Base-by-base conservation (phyloP, 2,113 vertebrate species). In the Irena cyanogastra region DNA sequence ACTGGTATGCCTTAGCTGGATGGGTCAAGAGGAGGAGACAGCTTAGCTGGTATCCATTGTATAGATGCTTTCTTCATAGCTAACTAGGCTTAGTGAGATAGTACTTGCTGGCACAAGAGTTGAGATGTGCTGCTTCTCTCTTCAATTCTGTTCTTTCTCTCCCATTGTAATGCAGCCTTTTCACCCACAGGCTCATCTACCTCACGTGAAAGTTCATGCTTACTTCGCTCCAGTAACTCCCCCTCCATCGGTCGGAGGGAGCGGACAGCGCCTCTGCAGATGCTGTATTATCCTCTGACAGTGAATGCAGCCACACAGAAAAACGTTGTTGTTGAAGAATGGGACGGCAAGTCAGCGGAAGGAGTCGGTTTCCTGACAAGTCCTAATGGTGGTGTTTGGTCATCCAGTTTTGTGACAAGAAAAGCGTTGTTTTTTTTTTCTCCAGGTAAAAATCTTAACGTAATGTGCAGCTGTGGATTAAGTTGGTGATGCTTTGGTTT, bases 221-320 rank as follows among this genome's bases (percentile, higher is more conserved):
- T 99, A 99, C 97, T 99, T 99, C 72, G 99, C 99, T 31, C 99
- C 99, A 3, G 98, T 99, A 54, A 99, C 99, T 10, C 99, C 99
- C 7, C 98, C 99, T 11, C 98, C 98, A 2, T 98, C 99, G 5
- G 98, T 99, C n/a, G 98, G 99, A 56, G 99, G 99, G 71, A 97
- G 98, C 4, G 98, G 98, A 53, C 99, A 98, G 92, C 98, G 98
- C 87, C 98, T 99, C 91, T 99, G 99, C 97, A 98, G 99, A 95
- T 99, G 99, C 97, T 99, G 99, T 53, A 97, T 98, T 83, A 98
- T 99, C 93, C 99, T 99, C 94, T 99, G 98, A 99, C 97, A 95
- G 97, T 68, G 94, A 96, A 95, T n/a, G 60, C 75, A 54, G 47
- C 71, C 70, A 59, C 56, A 3, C 59, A 33, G 66, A 49, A 37